These are phyloP conservation scores for Sylvia atricapilla DNA, from an alignment of 2,113 vertebrate genomes.

Conservation along the genomic window DNA sequence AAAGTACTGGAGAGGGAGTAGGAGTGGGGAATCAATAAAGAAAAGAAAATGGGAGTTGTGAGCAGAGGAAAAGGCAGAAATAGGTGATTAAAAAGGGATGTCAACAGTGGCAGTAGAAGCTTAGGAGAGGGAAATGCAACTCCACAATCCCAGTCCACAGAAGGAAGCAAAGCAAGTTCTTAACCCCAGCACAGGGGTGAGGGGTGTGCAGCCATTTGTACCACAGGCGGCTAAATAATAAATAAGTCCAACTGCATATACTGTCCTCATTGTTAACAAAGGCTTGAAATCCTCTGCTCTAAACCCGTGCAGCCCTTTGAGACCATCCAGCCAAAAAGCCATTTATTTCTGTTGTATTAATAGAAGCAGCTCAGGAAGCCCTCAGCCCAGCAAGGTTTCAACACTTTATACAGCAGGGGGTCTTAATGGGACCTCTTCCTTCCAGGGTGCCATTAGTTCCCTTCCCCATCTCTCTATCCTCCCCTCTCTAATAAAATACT, in stretches of 20 bases:
- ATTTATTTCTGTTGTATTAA: slow-evolving; percentile 36
- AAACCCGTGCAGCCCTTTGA: neutral
- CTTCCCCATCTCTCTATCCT: neutral
- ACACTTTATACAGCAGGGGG: slow-evolving; percentile 42
- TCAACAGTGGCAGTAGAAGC: neutral
- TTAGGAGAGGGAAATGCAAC: neutral
- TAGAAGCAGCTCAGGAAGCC: slow-evolving; percentile 24
- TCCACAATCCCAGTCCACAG: neutral
- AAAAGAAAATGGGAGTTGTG: neutral
- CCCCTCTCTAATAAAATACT: slow-evolving; percentile 5
- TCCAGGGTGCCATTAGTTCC: slow-evolving; percentile 37
- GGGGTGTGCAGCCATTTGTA: neutral
- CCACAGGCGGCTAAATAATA: neutral
- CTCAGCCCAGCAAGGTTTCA: slow-evolving; percentile 17
- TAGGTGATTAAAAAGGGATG: neutral
- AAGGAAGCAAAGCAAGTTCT: neutral
- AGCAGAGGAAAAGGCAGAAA: neutral
- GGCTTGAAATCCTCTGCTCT: slow-evolving; percentile 2
- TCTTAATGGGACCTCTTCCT: slow-evolving; percentile 37
- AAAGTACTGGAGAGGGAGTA: neutral
- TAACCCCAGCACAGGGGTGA: neutral
- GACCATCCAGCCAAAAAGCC: neutral
- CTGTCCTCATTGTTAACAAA: neutral
- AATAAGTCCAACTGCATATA: neutral
- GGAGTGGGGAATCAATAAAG: neutral